phyloP scores from a whole-genome alignment of 64 coral and sea anemone species.

The Montipora capricornis region DNA sequence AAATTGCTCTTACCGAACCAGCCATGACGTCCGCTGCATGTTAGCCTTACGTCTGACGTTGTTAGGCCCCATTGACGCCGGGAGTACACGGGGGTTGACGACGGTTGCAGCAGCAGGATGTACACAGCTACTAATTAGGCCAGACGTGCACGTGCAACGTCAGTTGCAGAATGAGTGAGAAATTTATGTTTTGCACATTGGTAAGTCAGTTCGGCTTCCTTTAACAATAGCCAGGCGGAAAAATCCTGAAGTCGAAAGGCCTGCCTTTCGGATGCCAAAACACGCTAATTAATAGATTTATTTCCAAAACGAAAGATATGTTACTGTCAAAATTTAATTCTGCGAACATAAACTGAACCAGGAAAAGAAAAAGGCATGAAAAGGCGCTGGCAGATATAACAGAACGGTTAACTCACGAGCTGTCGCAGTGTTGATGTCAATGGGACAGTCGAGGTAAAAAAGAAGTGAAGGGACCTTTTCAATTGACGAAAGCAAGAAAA shows the following conservation, averaged over 20 bases:
- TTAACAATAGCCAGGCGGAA: neutral
- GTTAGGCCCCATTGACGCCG: neutral
- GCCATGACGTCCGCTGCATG: neutral
- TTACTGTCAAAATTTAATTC: neutral
- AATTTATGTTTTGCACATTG: neutral
- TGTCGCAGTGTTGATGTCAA: neutral
- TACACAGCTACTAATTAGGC: neutral
- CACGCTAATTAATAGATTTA: neutral
- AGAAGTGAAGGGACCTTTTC: neutral
- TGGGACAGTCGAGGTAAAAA: too few species aligned
- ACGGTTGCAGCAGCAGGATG: neutral
- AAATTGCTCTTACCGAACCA: neutral
- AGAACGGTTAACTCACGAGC: neutral
- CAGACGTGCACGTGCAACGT: neutral
- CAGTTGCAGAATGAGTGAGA: neutral
- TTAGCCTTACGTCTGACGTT: neutral
- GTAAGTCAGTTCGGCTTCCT: neutral
- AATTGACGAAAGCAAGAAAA: neutral
- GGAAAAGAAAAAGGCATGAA: neutral
- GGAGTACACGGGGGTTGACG: neutral
- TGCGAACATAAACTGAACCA: neutral
- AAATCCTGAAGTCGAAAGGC: too few species aligned
- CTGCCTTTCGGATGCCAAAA: neutral
- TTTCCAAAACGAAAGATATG: neutral
- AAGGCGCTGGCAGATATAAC: neutral